phyloP scores from a whole-genome alignment of 2,888 invertebrate genomes.

The Pollenia amentaria region DNA sequence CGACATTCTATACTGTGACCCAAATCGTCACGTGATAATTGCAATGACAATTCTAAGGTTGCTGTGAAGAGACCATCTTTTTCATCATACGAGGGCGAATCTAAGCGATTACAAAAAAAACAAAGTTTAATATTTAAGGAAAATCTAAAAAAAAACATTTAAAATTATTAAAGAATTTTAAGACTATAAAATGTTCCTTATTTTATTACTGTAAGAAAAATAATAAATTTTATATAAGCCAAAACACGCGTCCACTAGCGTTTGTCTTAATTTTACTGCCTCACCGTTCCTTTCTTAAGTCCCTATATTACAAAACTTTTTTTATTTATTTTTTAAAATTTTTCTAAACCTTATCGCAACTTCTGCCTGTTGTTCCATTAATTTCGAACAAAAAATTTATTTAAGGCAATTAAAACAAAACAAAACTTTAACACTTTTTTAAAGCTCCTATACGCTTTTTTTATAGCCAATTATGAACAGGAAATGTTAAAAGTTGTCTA shows the following conservation, averaged over 20 bases:
- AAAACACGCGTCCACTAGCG: no score
- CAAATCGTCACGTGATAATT: constrained; percentile 89
- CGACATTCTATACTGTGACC: constrained; percentile 89
- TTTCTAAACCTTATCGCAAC: background rate
- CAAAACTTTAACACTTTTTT: constrained; percentile 51
- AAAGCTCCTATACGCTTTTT: constrained; percentile 11
- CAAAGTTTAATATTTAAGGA: background rate
- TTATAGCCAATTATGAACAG: constrained; percentile 71
- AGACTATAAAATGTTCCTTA: no score
- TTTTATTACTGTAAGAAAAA: no score
- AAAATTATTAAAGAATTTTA: no score
- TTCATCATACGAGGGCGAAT: constrained; percentile 85
- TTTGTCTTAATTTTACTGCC: no score
- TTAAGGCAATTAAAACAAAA: constrained; percentile 55
- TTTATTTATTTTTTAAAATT: constrained; percentile 4
- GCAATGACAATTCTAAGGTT: constrained; percentile 87
- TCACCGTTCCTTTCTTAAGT: no score
- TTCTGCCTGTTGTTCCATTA: background rate
- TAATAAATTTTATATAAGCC: no score
- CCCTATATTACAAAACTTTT: background rate
- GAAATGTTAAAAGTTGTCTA: constrained; percentile 69
- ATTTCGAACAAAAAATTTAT: constrained; percentile 41
- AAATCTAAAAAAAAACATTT: background rate
- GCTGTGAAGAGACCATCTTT: constrained; percentile 88
- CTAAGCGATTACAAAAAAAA: constrained; percentile 83